Conservation (phyloP, 2,888 invertebrate genomes). For the Kryphioiulus occultus region DNA sequence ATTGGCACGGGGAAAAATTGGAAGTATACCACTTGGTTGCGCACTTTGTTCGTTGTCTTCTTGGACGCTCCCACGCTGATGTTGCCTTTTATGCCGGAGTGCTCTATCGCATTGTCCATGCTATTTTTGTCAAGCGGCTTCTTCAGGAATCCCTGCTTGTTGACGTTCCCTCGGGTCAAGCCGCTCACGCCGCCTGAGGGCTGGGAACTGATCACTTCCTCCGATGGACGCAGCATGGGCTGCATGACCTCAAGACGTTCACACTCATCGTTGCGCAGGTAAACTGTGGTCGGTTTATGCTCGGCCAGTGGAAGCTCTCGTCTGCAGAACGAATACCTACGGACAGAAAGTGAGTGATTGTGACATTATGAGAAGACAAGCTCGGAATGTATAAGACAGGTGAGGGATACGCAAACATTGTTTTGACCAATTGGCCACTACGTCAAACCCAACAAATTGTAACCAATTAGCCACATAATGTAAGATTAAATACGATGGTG, state of each 20-base stretch:
- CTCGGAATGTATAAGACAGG: too few species aligned
- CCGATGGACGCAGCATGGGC: not conserved
- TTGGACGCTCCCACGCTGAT: not conserved
- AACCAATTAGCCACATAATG: too few species aligned
- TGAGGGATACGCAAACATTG: not conserved
- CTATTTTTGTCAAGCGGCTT: not conserved
- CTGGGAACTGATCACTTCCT: not conserved
- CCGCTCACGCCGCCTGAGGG: not conserved
- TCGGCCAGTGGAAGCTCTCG: conserved; percentile 41
- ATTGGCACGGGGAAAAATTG: conserved; percentile 47
- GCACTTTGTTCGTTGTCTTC: not conserved
- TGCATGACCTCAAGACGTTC: not conserved
- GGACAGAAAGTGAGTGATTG: not conserved
- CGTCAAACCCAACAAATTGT: too few species aligned
- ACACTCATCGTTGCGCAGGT: conserved; percentile 45
- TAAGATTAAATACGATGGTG: too few species aligned
- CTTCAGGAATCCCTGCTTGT: conserved; percentile 3
- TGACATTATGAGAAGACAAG: not conserved
- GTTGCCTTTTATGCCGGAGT: not conserved
- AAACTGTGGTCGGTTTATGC: conserved; percentile 42
- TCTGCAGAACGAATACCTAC: conserved; percentile 49
- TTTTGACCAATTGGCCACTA: not conserved
- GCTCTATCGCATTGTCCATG: not conserved
- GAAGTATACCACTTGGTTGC: conserved; percentile 44
- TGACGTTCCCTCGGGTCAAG: not conserved